Base-by-base conservation (phyloP, 1,140 invertebrate genomes). In the Heliothis subflexa region DNA sequence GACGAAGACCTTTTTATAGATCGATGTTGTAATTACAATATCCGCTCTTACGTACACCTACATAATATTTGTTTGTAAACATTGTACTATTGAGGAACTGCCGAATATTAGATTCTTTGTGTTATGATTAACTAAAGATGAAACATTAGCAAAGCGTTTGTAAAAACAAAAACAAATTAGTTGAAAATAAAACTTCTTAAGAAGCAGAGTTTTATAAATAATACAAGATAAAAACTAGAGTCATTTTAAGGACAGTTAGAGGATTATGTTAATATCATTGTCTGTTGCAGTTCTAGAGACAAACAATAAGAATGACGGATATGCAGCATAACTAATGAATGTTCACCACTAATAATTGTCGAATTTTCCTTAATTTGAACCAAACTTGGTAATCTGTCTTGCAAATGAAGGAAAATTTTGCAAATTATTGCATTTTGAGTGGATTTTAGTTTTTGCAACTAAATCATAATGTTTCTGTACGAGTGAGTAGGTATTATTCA, bases 51-150 rank as follows among this genome's bases (percentile, higher is more conserved):
- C 10, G 16, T 66, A 66, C 0, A 47, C 40, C 14, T 47, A 47
- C 62, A 66, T 66, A 66, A 66, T 47, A 66, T 66, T 66, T 66
- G 62, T 66, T 66, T 66, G 62, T 66, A 66, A 66, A 66, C 62
- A 66, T 66, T 12, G 3, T 12, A 18, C 40, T 18, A 21, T 64
- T 64, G 33, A 18, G 62, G 18, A 21, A 47, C 16, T 21, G 33
- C 18, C 40, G 33, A 47, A 47, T 18, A 16, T 18, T 2, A 13
- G 33, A 4, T 28, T n/a, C 7, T 16, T 25, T 25, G 21, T 25
- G 21, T 25, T 25, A 25, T 25, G 12, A 64, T 16, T 16, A 64
- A 45, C n/a, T 45, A 45, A 16, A 45, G 2, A n/a, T 62, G 14
- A 57, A 57, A 57, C 18, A 7, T 28, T 61, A 14, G 33, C n/a